phyloP scores from a whole-genome alignment of 1,140 invertebrate genomes.

The Palaemon carinicauda region DNA sequence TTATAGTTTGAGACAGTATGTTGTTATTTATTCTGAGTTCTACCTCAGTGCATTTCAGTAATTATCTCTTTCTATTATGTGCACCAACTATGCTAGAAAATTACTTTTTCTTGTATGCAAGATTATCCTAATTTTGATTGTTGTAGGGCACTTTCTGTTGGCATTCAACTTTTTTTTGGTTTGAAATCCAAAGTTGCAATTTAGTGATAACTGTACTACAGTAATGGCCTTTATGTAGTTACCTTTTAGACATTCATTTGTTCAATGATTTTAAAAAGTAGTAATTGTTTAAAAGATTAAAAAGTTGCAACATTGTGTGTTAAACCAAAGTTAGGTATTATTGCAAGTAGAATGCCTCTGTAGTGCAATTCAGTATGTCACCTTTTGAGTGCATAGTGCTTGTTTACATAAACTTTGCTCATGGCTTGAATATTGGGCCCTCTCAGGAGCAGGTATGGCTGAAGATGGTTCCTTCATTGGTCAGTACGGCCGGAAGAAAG shows the following conservation, averaged over 20 bases:
- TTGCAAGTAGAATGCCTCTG: background rate
- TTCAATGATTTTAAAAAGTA: too few species aligned
- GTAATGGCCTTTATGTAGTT: too few species aligned
- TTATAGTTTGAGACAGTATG: background rate
- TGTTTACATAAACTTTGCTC: conserved; percentile 45
- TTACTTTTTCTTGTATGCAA: background rate
- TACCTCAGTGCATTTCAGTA: background rate
- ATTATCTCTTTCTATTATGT: background rate
- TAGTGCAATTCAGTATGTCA: conserved; percentile 21
- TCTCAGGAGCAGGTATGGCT: conserved; percentile 82
- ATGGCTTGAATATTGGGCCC: conserved; percentile 43
- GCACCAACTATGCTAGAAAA: too few species aligned
- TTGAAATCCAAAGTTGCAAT: too few species aligned
- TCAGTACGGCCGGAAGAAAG: conserved; percentile 81
- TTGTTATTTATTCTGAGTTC: background rate
- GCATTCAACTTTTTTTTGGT: too few species aligned
- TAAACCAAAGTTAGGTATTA: too few species aligned
- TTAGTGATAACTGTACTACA: too few species aligned
- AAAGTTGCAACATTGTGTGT: too few species aligned
- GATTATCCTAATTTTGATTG: background rate
- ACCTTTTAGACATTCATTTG: too few species aligned
- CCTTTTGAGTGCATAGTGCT: conserved; percentile 8
- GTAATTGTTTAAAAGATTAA: too few species aligned
- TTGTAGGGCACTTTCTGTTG: background rate
- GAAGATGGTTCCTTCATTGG: conserved; percentile 99